These are phyloP conservation scores for Sinopyrophorus schimmeli DNA, from an alignment of 2,888 invertebrate species.

Conservation along the genomic window DNA sequence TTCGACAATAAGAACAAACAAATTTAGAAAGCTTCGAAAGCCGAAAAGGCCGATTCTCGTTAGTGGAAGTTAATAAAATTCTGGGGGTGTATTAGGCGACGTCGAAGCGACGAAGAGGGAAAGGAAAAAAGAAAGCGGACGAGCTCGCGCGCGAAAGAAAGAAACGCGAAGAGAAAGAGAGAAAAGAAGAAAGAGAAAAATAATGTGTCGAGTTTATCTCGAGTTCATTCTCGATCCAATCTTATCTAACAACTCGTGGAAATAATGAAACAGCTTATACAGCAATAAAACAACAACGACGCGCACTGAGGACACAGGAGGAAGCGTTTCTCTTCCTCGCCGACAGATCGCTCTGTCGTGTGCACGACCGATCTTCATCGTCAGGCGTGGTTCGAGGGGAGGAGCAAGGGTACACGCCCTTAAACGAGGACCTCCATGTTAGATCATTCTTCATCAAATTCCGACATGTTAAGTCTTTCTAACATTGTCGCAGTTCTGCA, in stretches of 20 bases:
- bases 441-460: conserved; percentile 47
- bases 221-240: conserved; percentile 46
- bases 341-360: conserved; percentile 52
- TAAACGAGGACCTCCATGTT: conserved; percentile 53
- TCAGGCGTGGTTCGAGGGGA: conserved; percentile 48
- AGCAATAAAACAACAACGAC: conserved; percentile 49
- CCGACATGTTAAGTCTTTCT: conserved; percentile 47
- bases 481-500: conserved; percentile 48
- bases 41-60: too few species aligned
- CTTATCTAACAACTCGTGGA: conserved; percentile 50
- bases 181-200: conserved; percentile 15
- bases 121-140: neutral
- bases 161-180: conserved; percentile 4
- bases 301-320: too few species aligned
- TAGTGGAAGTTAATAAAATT: too few species aligned
- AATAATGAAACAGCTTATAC: conserved; percentile 52
- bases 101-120: neutral
- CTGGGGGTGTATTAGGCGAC: too few species aligned
- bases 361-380: conserved; percentile 37
- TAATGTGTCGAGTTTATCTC: conserved; percentile 39
- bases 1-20: too few species aligned
- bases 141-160: neutral
- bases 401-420: conserved; percentile 48
- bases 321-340: conserved; percentile 42
- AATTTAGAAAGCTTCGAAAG: too few species aligned